Conservation (phyloP, 2,888 invertebrate species). For the Ctena decussata region DNA sequence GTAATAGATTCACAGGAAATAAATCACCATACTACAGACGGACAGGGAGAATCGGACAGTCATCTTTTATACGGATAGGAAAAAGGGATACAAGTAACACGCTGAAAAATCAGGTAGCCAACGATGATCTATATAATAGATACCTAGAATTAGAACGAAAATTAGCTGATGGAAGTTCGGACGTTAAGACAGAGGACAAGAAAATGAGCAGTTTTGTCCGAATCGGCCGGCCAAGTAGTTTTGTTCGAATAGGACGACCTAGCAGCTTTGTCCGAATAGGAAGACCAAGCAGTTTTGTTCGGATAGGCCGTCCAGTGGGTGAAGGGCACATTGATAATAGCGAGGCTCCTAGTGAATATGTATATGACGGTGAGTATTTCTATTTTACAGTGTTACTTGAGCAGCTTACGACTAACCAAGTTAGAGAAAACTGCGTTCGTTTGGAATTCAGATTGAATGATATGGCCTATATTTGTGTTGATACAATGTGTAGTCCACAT, state of each 20-base stretch:
- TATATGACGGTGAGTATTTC: too few relatives aligned
- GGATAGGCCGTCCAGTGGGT: background rate
- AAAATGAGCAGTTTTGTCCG: constrained; percentile 44
- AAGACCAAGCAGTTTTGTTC: background rate
- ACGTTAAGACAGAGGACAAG: constrained; percentile 3
- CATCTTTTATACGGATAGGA: constrained; percentile 71
- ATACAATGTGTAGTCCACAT: too few relatives aligned
- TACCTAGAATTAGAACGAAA: background rate
- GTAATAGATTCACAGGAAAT: constrained; percentile 55
- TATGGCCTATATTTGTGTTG: too few relatives aligned
- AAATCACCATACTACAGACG: constrained; percentile 59
- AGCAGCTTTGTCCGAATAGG: constrained; percentile 59
- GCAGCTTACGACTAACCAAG: too few relatives aligned
- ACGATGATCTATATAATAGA: background rate
- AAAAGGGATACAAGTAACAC: constrained; percentile 65
- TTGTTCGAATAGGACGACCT: constrained; percentile 38
- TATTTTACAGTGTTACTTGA: too few relatives aligned
- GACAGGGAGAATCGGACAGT: constrained; percentile 66
- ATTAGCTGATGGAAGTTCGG: background rate
- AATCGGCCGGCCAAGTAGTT: constrained; percentile 37
- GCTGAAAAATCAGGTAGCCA: constrained; percentile 15
- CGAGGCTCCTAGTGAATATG: background rate
- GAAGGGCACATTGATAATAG: background rate
- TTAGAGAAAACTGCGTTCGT: too few relatives aligned
- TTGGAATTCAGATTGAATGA: too few relatives aligned